These are phyloP conservation scores for Fragum whitleyi DNA, from an alignment of 2,888 invertebrate species.

Conservation along the genomic window DNA sequence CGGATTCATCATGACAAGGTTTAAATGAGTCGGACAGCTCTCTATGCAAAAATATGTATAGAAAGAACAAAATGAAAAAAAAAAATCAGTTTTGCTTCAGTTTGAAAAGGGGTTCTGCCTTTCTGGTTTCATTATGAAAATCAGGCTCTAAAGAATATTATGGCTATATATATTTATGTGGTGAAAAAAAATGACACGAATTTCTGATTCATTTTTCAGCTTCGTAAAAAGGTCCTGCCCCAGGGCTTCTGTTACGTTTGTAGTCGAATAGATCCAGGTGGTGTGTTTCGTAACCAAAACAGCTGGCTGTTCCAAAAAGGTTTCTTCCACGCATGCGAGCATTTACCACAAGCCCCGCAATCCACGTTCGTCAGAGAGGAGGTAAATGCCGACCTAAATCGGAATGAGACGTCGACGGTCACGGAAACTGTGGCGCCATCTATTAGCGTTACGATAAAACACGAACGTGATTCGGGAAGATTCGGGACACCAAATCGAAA, in stretches of 20 bases:
- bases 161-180: too few relatives aligned
- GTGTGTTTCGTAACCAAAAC: constrained; percentile 66
- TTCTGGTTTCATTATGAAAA: too few relatives aligned
- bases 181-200: too few relatives aligned
- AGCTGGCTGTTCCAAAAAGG: constrained; percentile 69
- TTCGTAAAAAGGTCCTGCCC: constrained; percentile 63
- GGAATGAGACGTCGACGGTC: constrained; percentile 15
- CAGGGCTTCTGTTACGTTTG: constrained; percentile 71
- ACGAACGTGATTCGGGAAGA: constrained; percentile 30
- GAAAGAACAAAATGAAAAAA: too few relatives aligned
- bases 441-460: constrained; percentile 54
- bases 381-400: constrained; percentile 7
- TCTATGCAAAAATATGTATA: too few relatives aligned
- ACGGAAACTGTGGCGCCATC: constrained; percentile 37
- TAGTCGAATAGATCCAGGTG: constrained; percentile 70
- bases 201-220: too few relatives aligned
- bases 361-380: constrained; percentile 67
- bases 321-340: constrained; percentile 67
- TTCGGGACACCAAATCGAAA: constrained; percentile 23
- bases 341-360: constrained; percentile 68
- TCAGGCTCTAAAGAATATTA: too few relatives aligned
- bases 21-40: too few relatives aligned
- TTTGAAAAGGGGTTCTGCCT: too few relatives aligned
- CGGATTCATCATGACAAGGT: too few relatives aligned
- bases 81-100: too few relatives aligned